phyloP scores from a whole-genome alignment of 2,888 invertebrate genomes.

The Eristalis pertinax region DNA sequence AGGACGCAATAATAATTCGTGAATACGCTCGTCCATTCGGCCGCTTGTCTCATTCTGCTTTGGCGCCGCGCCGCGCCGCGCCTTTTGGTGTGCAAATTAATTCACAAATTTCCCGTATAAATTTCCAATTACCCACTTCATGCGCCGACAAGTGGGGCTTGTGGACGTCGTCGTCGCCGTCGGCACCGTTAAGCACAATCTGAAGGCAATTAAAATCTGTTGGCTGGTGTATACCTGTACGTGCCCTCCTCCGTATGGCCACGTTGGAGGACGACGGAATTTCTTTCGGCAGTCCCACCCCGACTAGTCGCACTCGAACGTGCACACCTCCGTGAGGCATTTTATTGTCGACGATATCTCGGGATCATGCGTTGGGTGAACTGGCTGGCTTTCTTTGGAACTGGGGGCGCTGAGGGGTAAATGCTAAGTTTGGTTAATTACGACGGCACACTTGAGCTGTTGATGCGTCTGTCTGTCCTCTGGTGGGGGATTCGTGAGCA shows the following conservation, averaged over 20 bases:
- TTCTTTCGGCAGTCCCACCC: background rate
- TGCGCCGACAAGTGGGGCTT: background rate
- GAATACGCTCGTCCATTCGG: background rate
- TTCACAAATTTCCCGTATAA: slow-evolving; percentile 47
- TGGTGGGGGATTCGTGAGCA: background rate
- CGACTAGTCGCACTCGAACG: background rate
- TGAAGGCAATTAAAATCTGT: slow-evolving; percentile 43
- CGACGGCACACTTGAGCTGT: background rate
- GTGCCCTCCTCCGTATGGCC: slow-evolving; percentile 18
- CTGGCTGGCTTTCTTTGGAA: background rate
- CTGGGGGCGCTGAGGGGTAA: too few relatives aligned
- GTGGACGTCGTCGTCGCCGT: background rate
- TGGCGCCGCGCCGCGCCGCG: background rate
- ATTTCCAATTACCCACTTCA: slow-evolving; percentile 46
- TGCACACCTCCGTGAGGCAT: background rate
- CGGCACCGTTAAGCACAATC: slow-evolving; percentile 31
- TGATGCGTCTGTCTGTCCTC: background rate
- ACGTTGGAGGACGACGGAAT: background rate
- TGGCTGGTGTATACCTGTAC: slow-evolving; percentile 32
- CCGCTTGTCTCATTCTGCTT: background rate
- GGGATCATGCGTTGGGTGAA: background rate
- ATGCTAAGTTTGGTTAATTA: background rate
- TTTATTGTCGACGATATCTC: background rate
- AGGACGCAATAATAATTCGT: background rate
- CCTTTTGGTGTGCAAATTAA: slow-evolving; percentile 9